phyloP scores from a whole-genome alignment of 23 tunicate species.

The Diplosoma virens region DNA sequence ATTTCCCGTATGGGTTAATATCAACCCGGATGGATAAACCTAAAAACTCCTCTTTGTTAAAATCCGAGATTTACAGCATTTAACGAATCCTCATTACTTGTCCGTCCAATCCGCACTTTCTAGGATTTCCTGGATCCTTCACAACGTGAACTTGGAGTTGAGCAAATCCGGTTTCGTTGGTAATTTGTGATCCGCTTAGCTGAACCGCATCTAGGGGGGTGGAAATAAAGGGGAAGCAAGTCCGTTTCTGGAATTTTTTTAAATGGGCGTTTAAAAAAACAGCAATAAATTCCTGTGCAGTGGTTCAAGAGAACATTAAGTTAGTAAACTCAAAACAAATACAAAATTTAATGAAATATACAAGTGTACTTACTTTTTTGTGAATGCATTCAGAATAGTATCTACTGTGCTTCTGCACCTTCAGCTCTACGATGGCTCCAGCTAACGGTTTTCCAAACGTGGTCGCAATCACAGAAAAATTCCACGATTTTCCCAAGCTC shows the following conservation, averaged over 20 bases:
- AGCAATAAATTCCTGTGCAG: no score
- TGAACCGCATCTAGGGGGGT: neutral
- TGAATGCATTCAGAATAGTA: no score
- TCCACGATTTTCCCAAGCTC: slow-evolving; percentile 35
- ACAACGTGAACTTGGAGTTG: slow-evolving; percentile 20
- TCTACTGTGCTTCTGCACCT: neutral
- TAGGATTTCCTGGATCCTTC: slow-evolving; percentile 33
- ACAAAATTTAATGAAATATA: neutral
- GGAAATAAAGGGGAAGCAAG: slow-evolving; percentile 13
- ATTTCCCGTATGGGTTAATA: neutral
- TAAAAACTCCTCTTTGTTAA: neutral
- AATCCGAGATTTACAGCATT: neutral
- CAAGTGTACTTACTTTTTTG: neutral
- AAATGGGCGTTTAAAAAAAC: no score
- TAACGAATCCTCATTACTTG: slow-evolving; percentile 38
- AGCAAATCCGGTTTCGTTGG: slow-evolving; percentile 30
- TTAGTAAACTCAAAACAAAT: neutral
- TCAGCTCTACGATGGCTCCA: slow-evolving; percentile 17
- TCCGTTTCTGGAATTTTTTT: no score
- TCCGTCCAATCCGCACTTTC: slow-evolving; percentile 49
- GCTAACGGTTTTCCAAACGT: slow-evolving; percentile 39
- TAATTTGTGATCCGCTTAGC: neutral
- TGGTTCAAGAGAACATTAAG: neutral
- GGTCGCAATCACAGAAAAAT: slow-evolving; percentile 16
- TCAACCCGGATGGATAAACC: slow-evolving; percentile 33